Base-by-base conservation (phyloP, 2,113 vertebrate genomes). In the Perca flavescens region DNA sequence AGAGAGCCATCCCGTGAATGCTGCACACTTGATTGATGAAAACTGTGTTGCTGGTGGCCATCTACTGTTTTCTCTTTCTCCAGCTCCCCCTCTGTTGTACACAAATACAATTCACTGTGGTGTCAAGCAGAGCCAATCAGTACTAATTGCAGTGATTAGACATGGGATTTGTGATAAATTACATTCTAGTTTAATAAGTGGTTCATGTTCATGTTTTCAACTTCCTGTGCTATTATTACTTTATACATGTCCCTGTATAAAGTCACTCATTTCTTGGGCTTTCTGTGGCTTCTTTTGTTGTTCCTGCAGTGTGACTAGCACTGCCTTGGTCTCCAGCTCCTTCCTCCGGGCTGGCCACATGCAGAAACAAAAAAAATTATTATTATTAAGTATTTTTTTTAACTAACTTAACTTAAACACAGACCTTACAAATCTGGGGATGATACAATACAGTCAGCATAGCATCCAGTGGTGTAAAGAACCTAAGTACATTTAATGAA, bases 261-360 rank as follows among this genome's bases (percentile, higher is more conserved):
- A 54, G 43, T 43, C 28, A 19, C 46, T 40, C 22, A 14, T 25
- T 66, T 82, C 50, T n/a, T 25, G 53, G 69, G 68, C 50, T 67
- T 62, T 75, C 22, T 61, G 31, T 14, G 62, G 46, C 22, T 74
- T 77, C 36, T 56, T 5, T 11, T 40, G n/a, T 69, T 11, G 0
- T 67, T 87, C 54, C 50, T 63, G 25, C n/a, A 54, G 53, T n/a
- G 77, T 49, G 69, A 83, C 75, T 67, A n/a, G 11, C 6, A 25
- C 61, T 43, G 25, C 54, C 14, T 64, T 19, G 6, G 14, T 64
- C 60, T 72, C n/a, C 49, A 15, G 25, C 25, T 5, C 28, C 43
- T 60, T 60, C 69, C 79, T 57, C 25, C 40, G 25, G 74, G 74
- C 3, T 34, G 69, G 52, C 40, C 72, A 53, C 65, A 78, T 63